Evolutionary conservation across 1,140 invertebrate species (phyloP), one percentile per base, ranked within the genome.

Genomic region (Heliconius eleuchia): DNA sequence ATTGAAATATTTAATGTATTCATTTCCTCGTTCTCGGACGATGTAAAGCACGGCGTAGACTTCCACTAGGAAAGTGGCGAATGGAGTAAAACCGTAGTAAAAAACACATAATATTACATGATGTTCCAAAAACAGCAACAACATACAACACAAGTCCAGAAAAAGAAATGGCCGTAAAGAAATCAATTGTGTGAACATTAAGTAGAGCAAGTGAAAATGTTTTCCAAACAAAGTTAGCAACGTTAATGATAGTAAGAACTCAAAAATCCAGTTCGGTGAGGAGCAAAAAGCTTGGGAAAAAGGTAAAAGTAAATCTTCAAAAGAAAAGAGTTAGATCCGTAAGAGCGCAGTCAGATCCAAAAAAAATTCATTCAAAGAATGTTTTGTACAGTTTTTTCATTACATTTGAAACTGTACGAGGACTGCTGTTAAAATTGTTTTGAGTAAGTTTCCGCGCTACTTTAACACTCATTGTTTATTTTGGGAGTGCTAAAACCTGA

Each of bases 281-380:
- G 71, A 80, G 78, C 46, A 91, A 90, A 85, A 87, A 76, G 77
- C 73, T 80, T 71, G 77, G 79, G 19, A 85, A 82, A 85, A 84
- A 60, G 70, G 85, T 84, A 71, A 87, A 87, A 82, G 83, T 82
- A 75, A 85, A 80, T 34, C 39, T 76, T 75, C 80, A 73, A 60
- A 92, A 89, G 88, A 92, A 92, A 87, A 89, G 85, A 84, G 91
- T 92, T 80, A 86, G 87, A 83, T 92, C 92, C 81, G 85, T 84
- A 77, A 88, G 89, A 80, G 74, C 75, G 52, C 84, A 88, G 60
- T 78, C 80, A 75, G 73, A 60, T 19, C 80, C 82, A 77, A 80
- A 83, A 46, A 79, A 83, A 82, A 83, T 75, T 79, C 89, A n/a
- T 76, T 91, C 66, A 86, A 82, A 78, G 82, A 90, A 80, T 87